A percentile compares a stretch with the other conserved stretches of the same genome.
Conservation (phyloP, 1,140 invertebrate species). For the Dinothrombium tinctorium region DNA sequence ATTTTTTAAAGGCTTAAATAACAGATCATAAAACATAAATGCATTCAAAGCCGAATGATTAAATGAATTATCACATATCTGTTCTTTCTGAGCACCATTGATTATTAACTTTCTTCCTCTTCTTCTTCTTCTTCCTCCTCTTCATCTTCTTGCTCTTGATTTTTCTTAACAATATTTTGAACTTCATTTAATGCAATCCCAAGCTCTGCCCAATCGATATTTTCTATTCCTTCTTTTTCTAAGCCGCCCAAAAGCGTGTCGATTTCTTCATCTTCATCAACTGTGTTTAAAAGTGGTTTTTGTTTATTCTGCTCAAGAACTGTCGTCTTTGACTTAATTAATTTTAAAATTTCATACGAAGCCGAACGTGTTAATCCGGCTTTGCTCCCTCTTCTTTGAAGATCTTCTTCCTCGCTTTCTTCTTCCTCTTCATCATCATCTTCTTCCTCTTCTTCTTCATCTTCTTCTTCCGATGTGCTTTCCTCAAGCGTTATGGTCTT, state of each 20-base stretch:
- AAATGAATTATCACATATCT: too few relatives aligned
- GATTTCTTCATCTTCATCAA: slow-evolving; percentile 13
- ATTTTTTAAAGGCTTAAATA: too few relatives aligned
- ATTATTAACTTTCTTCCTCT: slow-evolving; percentile 16
- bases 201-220: slow-evolving; percentile 11
- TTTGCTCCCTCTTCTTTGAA: background rate
- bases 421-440: slow-evolving; percentile 15
- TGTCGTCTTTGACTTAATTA: slow-evolving; percentile 12
- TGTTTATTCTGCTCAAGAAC: slow-evolving; percentile 1
- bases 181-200: slow-evolving; percentile 7
- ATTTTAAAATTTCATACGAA: slow-evolving; percentile 8
- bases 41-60: too few relatives aligned
- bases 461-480: slow-evolving; percentile 15
- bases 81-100: too few relatives aligned
- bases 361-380: slow-evolving; percentile 9
- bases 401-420: background rate
- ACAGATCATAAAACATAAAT: too few relatives aligned
- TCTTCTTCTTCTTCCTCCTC: slow-evolving; percentile 3
- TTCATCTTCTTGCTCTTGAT: slow-evolving; percentile 5
- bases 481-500: slow-evolving; percentile 12
- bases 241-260: slow-evolving; percentile 6
- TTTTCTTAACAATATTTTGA: slow-evolving; percentile 10
- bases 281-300: slow-evolving; percentile 3
- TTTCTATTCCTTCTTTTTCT: slow-evolving; percentile 10
- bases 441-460: slow-evolving; percentile 9